Evolutionary conservation across 92 coral and sea anemone species (phyloP).

Genomic region (Palythoa grandis): DNA sequence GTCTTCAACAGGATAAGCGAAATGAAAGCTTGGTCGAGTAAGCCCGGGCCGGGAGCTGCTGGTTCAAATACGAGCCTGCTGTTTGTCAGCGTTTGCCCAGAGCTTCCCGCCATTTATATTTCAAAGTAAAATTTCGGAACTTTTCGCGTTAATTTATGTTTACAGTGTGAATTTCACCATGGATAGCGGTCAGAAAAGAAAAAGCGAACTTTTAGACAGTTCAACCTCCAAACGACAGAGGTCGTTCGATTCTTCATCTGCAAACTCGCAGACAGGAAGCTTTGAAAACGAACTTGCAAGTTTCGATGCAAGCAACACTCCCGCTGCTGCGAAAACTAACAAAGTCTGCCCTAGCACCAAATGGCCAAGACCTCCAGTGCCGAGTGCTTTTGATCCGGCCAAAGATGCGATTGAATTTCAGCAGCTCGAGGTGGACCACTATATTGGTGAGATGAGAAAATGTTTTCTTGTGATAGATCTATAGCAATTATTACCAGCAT

Average conservation of each 20-base stretch:
- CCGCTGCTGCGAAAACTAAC: neutral
- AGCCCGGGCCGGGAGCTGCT: neutral
- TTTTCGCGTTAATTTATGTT: neutral
- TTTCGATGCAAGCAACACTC: constrained; percentile 31
- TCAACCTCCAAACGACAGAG: constrained; percentile 79
- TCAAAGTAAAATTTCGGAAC: neutral
- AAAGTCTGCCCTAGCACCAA: constrained; percentile 54
- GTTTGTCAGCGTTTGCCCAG: constrained; percentile 19
- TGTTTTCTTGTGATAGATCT: neutral
- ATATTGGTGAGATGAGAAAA: constrained; percentile 71
- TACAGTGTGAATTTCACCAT: constrained; percentile 24
- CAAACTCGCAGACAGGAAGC: constrained; percentile 67
- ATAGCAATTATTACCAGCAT: neutral
- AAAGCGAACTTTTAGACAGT: constrained; percentile 58
- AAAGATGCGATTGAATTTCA: constrained; percentile 81
- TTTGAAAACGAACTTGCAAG: constrained; percentile 89
- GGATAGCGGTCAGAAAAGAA: constrained; percentile 80
- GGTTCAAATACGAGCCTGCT: neutral
- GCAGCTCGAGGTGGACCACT: constrained; percentile 95
- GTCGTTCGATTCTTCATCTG: constrained; percentile 47
- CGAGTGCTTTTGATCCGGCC: constrained; percentile 61
- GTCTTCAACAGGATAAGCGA: no score
- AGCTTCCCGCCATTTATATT: constrained; percentile 41
- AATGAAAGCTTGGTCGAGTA: neutral
- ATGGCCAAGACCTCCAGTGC: constrained; percentile 87